Evolutionary conservation across 1,140 invertebrate genomes (phyloP).

Genomic region (Musca domestica): DNA sequence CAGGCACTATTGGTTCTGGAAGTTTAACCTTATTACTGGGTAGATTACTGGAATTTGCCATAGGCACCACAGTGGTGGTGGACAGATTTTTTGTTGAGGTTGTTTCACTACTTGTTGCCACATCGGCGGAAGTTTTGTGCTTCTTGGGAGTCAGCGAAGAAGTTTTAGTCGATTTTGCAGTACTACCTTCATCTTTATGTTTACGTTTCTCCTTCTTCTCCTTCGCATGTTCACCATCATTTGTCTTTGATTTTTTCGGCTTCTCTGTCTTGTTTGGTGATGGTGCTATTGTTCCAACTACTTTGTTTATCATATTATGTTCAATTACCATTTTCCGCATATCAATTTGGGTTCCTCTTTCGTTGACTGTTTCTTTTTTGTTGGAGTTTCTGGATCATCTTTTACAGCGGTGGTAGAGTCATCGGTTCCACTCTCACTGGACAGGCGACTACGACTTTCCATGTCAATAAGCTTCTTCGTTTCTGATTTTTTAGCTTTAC

Average conservation of each 20-base stretch:
- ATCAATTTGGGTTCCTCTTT: constrained; percentile 52
- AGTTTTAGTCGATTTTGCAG: constrained; percentile 5
- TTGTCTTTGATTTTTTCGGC: constrained; percentile 31
- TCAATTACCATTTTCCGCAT: constrained; percentile 53
- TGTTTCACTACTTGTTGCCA: not conserved
- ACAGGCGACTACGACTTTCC: constrained; percentile 43
- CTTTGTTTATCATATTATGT: constrained; percentile 40
- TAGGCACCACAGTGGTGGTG: not conserved
- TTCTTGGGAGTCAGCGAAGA: constrained; percentile 1
- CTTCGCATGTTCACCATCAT: not conserved
- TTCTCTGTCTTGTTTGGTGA: not conserved
- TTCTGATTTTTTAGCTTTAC: constrained; percentile 40
- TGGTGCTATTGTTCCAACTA: not conserved
- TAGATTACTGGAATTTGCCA: no score
- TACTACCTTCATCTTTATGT: not conserved
- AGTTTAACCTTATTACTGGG: constrained; percentile 2
- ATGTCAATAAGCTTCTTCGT: constrained; percentile 37
- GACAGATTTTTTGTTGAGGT: constrained; percentile 5
- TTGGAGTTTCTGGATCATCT: constrained; percentile 1
- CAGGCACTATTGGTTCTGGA: constrained; percentile 26
- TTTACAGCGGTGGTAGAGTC: constrained; percentile 27
- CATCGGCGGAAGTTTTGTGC: not conserved
- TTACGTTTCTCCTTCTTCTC: constrained; percentile 6
- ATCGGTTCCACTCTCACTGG: constrained; percentile 47
- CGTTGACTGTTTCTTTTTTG: constrained; percentile 36